Conservation (phyloP, 2,797 vertebrate genomes). For the Smutsia temminckii region DNA sequence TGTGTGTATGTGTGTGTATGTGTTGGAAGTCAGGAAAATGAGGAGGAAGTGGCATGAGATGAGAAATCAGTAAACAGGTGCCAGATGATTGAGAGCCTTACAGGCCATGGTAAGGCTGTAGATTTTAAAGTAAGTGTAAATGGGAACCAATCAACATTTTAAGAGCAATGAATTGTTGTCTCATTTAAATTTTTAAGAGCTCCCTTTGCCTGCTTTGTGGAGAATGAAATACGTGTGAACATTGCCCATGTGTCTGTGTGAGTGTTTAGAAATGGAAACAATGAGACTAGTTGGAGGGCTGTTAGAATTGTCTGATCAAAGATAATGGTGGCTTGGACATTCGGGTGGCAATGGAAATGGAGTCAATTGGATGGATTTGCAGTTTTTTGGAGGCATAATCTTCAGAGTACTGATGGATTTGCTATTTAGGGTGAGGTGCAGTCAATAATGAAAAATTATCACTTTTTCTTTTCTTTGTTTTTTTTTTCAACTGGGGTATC, state of each 20-base stretch:
- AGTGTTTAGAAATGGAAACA: neutral
- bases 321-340: neutral
- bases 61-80: neutral
- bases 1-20: neutral
- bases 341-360: neutral
- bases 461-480: neutral
- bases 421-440: neutral
- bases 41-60: neutral
- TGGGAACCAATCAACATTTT: neutral
- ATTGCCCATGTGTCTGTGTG: neutral
- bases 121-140: constrained; percentile 3
- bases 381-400: neutral
- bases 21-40: too few relatives aligned
- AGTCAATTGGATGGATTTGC: neutral
- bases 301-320: neutral
- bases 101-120: neutral
- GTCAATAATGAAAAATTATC: neutral
- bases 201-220: neutral
- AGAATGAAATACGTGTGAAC: neutral
- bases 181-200: neutral
- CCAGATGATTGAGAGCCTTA: constrained; percentile 7
- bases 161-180: neutral
- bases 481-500: neutral
- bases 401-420: neutral
- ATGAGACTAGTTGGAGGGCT: neutral